Evolutionary conservation across 2,888 invertebrate genomes (phyloP).

Genomic region (Alentia gelatinosa): DNA sequence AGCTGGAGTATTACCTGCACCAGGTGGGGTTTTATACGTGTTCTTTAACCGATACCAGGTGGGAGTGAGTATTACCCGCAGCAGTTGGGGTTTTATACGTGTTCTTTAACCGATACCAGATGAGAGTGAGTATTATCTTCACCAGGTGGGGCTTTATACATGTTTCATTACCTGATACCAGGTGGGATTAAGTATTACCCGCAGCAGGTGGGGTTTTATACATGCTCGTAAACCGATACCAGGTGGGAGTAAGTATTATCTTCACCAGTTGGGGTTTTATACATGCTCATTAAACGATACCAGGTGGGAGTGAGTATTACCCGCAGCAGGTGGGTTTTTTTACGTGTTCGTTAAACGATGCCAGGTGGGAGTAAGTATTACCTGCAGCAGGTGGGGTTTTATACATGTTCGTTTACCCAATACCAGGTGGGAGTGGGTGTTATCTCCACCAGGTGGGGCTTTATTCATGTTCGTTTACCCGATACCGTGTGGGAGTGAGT

Average conservation of each 20-base stretch:
- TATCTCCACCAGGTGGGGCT: too few species aligned
- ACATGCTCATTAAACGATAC: background rate
- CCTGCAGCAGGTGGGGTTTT: too few species aligned
- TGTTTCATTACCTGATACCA: background rate
- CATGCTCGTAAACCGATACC: background rate
- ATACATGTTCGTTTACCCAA: too few species aligned
- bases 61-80: constrained; percentile 89
- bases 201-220: constrained; percentile 83
- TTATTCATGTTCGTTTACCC: too few species aligned
- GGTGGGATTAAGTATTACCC: constrained; percentile 85
- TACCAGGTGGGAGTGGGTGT: too few species aligned
- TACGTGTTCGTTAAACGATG: background rate
- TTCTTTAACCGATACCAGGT: background rate
- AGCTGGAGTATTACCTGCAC: constrained; percentile 88
- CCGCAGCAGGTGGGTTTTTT: too few species aligned
- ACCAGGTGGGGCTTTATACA: constrained; percentile 82
- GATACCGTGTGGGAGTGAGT: too few species aligned
- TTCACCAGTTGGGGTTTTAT: constrained; percentile 84
- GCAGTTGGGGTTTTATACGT: constrained; percentile 81
- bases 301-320: too few species aligned
- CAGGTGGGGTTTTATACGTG: constrained; percentile 81
- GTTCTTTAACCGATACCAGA: background rate
- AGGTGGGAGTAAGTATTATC: constrained; percentile 85
- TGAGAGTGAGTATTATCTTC: constrained; percentile 87
- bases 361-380: too few species aligned